Percentiles rank a stretch among this genome's conserved stretches.
Evolutionary conservation across 1,140 invertebrate genomes (phyloP).

Genomic region (honey bee (Apis mellifera)): DNA sequence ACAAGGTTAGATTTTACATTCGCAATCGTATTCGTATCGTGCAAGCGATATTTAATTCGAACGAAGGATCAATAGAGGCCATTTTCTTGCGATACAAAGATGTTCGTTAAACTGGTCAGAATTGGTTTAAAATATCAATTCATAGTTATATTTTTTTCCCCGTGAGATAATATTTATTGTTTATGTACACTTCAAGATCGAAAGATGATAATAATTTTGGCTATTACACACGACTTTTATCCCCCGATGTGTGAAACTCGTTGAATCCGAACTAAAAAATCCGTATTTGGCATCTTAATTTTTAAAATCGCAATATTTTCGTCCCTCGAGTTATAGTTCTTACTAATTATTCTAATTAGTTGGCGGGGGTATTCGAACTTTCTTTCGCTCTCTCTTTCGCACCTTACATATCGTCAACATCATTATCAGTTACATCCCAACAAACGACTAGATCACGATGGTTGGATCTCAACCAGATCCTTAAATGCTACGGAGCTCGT

Average conservation of each 20-base stretch:
- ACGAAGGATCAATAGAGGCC: no score
- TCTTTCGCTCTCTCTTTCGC: constrained; percentile 47
- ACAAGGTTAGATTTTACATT: neutral
- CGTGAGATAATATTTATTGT: neutral
- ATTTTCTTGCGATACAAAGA: neutral
- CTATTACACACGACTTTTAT: neutral
- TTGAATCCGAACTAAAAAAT: constrained; percentile 26
- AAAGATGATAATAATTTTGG: neutral
- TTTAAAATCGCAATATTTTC: constrained; percentile 10
- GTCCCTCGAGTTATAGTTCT: constrained; percentile 24
- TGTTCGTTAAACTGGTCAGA: no score
- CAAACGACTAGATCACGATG: constrained; percentile 79
- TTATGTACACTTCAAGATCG: neutral
- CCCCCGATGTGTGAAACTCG: neutral
- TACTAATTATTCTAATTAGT: constrained; percentile 33
- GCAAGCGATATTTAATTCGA: neutral
- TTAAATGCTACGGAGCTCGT: constrained; percentile 75
- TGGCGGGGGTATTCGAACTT: constrained; percentile 24
- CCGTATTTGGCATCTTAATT: constrained; percentile 24
- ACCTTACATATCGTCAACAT: constrained; percentile 46
- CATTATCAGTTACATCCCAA: constrained; percentile 64
- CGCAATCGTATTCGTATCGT: neutral
- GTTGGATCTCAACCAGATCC: constrained; percentile 74
- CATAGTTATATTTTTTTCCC: neutral
- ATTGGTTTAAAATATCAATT: neutral